A percentile compares a stretch with the other conserved stretches of the same genome.
Evolutionary conservation across 2,797 vertebrate species (phyloP).

Genomic region (Sebastes vulpes): DNA sequence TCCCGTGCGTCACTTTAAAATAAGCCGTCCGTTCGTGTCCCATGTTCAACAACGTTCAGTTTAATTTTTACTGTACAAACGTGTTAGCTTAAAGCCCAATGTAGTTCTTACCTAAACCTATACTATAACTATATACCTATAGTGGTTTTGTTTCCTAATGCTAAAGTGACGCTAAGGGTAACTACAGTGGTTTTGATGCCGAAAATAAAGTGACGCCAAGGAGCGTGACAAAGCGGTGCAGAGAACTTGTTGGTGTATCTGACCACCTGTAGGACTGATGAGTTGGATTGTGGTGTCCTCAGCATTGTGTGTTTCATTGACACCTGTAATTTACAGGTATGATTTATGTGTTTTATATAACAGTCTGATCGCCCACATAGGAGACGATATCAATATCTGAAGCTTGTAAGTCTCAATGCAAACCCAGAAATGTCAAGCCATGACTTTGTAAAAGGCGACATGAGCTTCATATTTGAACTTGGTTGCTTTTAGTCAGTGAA

Average conservation of each 20-base stretch:
- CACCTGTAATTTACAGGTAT: background rate
- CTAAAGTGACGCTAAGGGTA: too few species aligned
- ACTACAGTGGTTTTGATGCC: too few species aligned
- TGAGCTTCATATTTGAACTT: background rate
- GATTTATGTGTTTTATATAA: background rate
- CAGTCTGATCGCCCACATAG: background rate
- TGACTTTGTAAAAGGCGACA: conserved; percentile 3
- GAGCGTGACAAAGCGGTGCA: background rate
- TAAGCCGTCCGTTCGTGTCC: too few species aligned
- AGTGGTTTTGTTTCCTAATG: too few species aligned
- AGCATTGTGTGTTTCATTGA: background rate
- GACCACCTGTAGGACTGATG: background rate
- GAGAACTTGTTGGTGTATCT: background rate
- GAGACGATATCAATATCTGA: background rate
- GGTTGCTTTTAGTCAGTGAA: background rate
- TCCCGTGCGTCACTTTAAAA: too few species aligned
- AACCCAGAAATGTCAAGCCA: background rate
- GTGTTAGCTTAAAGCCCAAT: too few species aligned
- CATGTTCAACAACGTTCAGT: too few species aligned
- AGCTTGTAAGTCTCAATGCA: background rate
- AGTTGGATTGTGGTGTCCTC: background rate
- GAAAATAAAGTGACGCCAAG: too few species aligned
- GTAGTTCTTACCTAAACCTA: too few species aligned
- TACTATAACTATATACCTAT: too few species aligned
- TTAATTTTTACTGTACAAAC: too few species aligned